Evolutionary conservation across 2,888 invertebrate species (phyloP), one percentile per base, ranked within the genome.

Genomic region (Parascotia fuliginaria): DNA sequence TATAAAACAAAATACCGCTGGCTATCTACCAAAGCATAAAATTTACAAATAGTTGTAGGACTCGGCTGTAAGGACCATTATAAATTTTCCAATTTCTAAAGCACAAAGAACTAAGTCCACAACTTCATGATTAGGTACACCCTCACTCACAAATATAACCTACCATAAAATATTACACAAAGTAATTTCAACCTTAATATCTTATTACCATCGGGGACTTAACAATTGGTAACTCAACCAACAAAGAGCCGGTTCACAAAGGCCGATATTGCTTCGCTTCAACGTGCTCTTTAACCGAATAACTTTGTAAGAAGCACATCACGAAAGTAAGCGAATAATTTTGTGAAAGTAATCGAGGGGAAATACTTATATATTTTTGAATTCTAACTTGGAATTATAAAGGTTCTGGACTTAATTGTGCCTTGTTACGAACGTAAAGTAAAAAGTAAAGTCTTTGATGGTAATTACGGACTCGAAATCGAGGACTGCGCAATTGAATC

Each of bases 241-340:
- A 55, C 51, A 60, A 66, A 52, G 58, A 33, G 38, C 55, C 54
- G 38, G 38, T 38, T 44, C 53, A 64, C 58, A 64, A 66, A 65
- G 39, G 37, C 29, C 28, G 7, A 62, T 66, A 62, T 59, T 55
- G 42, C 48, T 33, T 53, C 16, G 41, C 29, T 46, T 62, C 42
- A 52, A 48, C 27, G 31, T 38, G 48, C 50, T 55, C 46, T 41
- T 44, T 19, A 63, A 55, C 53, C 34, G 16, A 42, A 52, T 42
- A 54, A 63, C 59, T 67, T 66, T 55, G 32, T 52, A 29, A 47
- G 34, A 27, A 48, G 22, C 39, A 40, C 29, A 37, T 44, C 13
- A 32, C 12, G 36, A 47, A 60, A 31, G 34, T 40, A 47, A 51
- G 27, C 14, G 38, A 58, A 55, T 22, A 56, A 55, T 48, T 58